These are phyloP conservation scores for Morpho achilles DNA, from an alignment of 2,888 invertebrate genomes.

Conservation along the genomic window DNA sequence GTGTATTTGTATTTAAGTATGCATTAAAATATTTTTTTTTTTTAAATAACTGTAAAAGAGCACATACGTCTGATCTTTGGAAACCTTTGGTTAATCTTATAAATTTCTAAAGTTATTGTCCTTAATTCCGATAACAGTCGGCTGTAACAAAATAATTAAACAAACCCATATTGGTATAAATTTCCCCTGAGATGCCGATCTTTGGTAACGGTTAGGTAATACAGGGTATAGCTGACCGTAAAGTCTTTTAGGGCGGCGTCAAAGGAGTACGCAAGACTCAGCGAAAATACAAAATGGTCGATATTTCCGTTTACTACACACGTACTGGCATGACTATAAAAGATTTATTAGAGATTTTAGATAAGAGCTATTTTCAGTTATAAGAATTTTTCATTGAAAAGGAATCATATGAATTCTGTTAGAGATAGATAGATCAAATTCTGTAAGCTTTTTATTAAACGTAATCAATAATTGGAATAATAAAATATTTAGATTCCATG, in stretches of 20 bases:
- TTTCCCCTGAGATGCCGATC: conserved; percentile 47
- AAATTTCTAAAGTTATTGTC: conserved; percentile 51
- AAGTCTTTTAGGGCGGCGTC: conserved; percentile 33
- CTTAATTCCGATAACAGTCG: conserved; percentile 68
- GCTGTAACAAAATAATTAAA: conserved; percentile 70
- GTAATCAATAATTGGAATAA: no score
- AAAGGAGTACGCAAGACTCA: conserved; percentile 26
- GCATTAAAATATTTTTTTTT: no score
- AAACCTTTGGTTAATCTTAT: conserved; percentile 31
- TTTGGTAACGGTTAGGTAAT: conserved; percentile 43
- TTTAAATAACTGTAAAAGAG: no score
- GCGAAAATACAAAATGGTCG: conserved; percentile 17
- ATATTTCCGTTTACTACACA: conserved; percentile 12
- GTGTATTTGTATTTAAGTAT: no score
- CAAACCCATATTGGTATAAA: conserved; percentile 55
- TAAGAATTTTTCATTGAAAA: no score
- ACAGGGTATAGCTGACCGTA: conserved; percentile 31
- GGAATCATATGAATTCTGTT: no score
- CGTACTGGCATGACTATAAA: conserved; percentile 1
- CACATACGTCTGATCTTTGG: not conserved
- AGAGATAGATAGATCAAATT: no score
- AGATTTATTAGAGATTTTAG: not conserved
- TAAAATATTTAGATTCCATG: no score
- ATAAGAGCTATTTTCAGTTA: not conserved
- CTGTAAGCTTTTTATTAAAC: no score